Evolutionary conservation across 2,888 invertebrate genomes (phyloP), one percentile per base, ranked within the genome.

Genomic region (Cistogaster globosa): DNA sequence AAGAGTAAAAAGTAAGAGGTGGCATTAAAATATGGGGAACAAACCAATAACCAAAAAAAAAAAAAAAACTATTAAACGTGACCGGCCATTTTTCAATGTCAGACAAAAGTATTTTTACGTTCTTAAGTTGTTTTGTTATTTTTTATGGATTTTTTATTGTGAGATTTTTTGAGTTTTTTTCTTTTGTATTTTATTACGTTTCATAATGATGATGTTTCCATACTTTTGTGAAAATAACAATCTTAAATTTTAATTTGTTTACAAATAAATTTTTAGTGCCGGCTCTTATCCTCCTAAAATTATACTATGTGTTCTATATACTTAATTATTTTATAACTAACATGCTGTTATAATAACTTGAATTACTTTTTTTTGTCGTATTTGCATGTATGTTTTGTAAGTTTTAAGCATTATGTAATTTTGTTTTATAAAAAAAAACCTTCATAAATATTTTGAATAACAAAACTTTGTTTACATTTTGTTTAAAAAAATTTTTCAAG

Each of bases 1-100:
- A 45, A 53, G 58, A 75, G 26, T 26, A 76, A 45, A 67, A 62
- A 78, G 42, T 32, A 78, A 77, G 71, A 80, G 78, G 55, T 18
- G 18, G 63, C 84, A 26, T n/a, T 18, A 48, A 62, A 85, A 51
- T 32, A 84, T 80, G 62, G 68, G 18, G 68, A 60, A 48, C 51
- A 68, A 58, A 51, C 60, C 51, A 77, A 77, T 68, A 67, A 77
- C 67, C 65, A 63, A 48, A 86, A 86, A 83, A 65, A 82, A 87
- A 63, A 48, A 86, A 86, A 83, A 65, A 82, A 87, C 89, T 89
- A 89, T 89, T 91, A 92, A 92, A 92, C 92, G 92, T 92, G 92
- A 92, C 92, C 91, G 90, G 90, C 91, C 91, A 92, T 92, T 92
- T 92, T 92, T 92, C 92, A 92, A 92, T 92, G 92, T 92, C 92